Evolutionary conservation across 2,888 invertebrate species (phyloP).

Genomic region (Cheilosia impressa): DNA sequence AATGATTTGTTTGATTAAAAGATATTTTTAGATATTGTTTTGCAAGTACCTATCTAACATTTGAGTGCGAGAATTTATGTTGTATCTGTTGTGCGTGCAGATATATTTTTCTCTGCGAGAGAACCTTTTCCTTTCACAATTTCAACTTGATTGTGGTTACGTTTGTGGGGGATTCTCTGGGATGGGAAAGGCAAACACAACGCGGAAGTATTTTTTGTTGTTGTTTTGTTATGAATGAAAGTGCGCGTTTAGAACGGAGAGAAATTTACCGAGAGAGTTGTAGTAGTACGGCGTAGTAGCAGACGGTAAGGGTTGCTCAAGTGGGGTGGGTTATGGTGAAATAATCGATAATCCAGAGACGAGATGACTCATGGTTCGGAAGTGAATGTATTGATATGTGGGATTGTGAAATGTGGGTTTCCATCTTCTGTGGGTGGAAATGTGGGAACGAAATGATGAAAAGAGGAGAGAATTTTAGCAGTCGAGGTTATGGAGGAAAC

Average conservation of each 20-base stretch:
- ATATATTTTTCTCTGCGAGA: slow-evolving; percentile 22
- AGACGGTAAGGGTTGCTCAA: slow-evolving; percentile 31
- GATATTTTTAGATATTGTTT: slow-evolving; percentile 41
- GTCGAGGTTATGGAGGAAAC: too few species aligned
- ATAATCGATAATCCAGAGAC: slow-evolving; percentile 61
- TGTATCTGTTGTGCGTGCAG: slow-evolving; percentile 30
- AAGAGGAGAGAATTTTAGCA: not conserved
- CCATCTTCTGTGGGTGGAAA: not conserved
- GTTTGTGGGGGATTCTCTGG: not conserved
- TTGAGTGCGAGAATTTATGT: not conserved
- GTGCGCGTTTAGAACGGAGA: not conserved
- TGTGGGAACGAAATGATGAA: not conserved
- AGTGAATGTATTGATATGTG: slow-evolving; percentile 7
- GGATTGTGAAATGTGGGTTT: slow-evolving; percentile 17
- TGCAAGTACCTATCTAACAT: not conserved
- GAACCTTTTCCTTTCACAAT: slow-evolving; percentile 48
- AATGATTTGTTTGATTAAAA: slow-evolving; percentile 22
- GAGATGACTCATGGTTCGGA: slow-evolving; percentile 56
- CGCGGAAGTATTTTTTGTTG: slow-evolving; percentile 35
- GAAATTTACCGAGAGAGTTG: not conserved
- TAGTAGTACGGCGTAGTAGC: not conserved
- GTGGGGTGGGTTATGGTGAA: slow-evolving; percentile 69
- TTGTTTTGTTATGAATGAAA: slow-evolving; percentile 29
- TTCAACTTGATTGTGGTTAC: slow-evolving; percentile 18
- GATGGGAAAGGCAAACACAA: not conserved